Evolutionary conservation across 1,140 invertebrate genomes (phyloP).

Genomic region (Meloidogyne chitwoodi): DNA sequence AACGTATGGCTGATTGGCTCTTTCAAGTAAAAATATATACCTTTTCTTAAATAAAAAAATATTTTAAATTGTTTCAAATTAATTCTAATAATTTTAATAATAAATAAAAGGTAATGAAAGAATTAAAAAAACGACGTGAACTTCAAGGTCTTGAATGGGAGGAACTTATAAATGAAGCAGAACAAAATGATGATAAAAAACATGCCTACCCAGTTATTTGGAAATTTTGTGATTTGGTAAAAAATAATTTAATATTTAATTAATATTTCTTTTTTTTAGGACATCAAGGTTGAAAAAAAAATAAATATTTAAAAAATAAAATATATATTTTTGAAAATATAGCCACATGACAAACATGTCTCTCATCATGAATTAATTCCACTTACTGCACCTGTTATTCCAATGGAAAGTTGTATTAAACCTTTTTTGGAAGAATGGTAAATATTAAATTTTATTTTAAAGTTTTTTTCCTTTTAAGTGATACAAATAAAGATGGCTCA

Average conservation of each 20-base stretch:
- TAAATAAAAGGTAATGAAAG: slow-evolving; percentile 67
- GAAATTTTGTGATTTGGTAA: slow-evolving; percentile 87
- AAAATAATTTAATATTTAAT: slow-evolving; percentile 15
- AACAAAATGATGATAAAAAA: slow-evolving; percentile 74
- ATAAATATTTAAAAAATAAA: not conserved
- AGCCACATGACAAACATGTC: slow-evolving; percentile 73
- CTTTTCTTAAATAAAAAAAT: too few species aligned
- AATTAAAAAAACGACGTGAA: slow-evolving; percentile 82
- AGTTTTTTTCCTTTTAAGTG: slow-evolving; percentile 65
- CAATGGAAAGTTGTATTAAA: slow-evolving; percentile 86
- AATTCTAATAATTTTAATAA: slow-evolving; percentile 10
- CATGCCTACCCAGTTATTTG: slow-evolving; percentile 77
- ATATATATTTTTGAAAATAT: slow-evolving; percentile 47
- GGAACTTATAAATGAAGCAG: slow-evolving; percentile 67
- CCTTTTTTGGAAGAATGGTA: slow-evolving; percentile 76
- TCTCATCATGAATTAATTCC: slow-evolving; percentile 89
- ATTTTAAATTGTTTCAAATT: too few species aligned
- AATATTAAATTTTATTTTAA: not conserved
- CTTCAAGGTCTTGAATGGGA: slow-evolving; percentile 74
- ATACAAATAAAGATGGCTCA: slow-evolving; percentile 77
- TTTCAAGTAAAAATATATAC: slow-evolving; percentile 83
- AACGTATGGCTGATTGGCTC: slow-evolving; percentile 90
- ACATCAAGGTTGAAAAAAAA: not conserved
- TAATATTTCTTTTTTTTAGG: not conserved
- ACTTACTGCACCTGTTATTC: slow-evolving; percentile 81